Evolutionary conservation across 2,888 invertebrate genomes (phyloP).

Genomic region (Drosophila longiperda): DNA sequence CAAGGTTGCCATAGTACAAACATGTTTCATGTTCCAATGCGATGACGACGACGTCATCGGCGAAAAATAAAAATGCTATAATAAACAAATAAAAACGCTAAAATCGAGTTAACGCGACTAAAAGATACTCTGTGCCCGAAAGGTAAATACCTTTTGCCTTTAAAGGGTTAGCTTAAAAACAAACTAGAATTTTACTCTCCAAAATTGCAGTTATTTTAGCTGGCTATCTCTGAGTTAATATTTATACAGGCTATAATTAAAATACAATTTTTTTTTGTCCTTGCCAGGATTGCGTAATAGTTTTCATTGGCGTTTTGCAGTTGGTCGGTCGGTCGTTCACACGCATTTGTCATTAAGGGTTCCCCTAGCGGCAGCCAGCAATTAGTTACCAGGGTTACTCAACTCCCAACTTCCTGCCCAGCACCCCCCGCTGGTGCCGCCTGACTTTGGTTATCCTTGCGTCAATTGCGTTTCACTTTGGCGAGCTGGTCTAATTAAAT

Average conservation of each 20-base stretch:
- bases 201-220: neutral
- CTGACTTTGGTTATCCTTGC: slow-evolving; percentile 49
- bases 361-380: slow-evolving; percentile 40
- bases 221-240: neutral
- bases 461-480: slow-evolving; percentile 59
- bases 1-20: slow-evolving; percentile 18
- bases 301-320: slow-evolving; percentile 17
- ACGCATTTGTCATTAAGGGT: slow-evolving; percentile 54
- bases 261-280: slow-evolving; percentile 39
- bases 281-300: slow-evolving; percentile 30
- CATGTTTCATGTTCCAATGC: slow-evolving; percentile 22
- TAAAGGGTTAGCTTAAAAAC: neutral
- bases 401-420: slow-evolving; percentile 13
- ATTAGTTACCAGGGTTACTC: slow-evolving; percentile 70
- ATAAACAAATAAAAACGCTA: slow-evolving; percentile 43
- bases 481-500: slow-evolving; percentile 65
- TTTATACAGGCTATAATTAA: slow-evolving; percentile 32
- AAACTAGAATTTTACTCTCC: neutral
- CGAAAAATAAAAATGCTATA: slow-evolving; percentile 62
- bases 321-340: slow-evolving; percentile 30
- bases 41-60: slow-evolving; percentile 60
- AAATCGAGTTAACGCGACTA: neutral
- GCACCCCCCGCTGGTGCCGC: neutral
- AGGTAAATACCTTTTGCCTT: neutral
- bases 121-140: neutral